These are phyloP conservation scores for Cheilosia impressa DNA, from an alignment of 2,888 invertebrate species.

Conservation along the genomic window DNA sequence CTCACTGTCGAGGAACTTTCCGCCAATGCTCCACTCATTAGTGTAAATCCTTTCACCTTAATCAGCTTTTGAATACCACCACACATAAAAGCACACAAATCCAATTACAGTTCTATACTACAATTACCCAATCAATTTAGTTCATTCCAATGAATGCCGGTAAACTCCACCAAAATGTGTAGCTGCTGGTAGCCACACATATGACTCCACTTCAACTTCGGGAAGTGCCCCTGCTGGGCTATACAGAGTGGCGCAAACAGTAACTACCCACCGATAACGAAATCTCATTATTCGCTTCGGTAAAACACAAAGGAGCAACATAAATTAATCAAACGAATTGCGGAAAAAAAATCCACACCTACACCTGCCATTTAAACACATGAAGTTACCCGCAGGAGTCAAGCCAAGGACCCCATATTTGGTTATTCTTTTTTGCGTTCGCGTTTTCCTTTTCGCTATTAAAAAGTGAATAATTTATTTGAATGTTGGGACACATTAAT, in stretches of 20 bases:
- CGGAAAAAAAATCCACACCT: conserved; percentile 25
- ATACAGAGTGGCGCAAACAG: neutral
- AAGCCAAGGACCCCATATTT: conserved; percentile 28
- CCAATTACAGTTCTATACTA: conserved; percentile 48
- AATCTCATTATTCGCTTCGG: conserved; percentile 49
- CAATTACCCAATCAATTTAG: conserved; percentile 51
- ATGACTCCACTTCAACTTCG: neutral
- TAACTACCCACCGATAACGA: conserved; percentile 8
- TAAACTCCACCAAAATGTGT: conserved; percentile 10
- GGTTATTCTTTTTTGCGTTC: neutral
- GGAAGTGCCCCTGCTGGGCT: neutral
- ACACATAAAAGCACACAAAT: conserved; percentile 34
- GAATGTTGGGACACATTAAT: conserved; percentile 58
- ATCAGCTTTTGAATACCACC: conserved; percentile 13
- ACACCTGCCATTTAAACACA: neutral
- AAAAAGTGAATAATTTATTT: conserved; percentile 69
- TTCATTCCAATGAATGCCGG: conserved; percentile 14
- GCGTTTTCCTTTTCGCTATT: conserved; percentile 47
- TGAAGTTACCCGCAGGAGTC: neutral
- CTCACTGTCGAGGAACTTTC: neutral
- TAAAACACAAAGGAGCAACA: conserved; percentile 51
- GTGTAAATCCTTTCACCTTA: conserved; percentile 36
- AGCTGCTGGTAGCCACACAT: neutral
- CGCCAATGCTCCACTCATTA: conserved; percentile 23
- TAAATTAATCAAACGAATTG: conserved; percentile 62